phyloP scores from a whole-genome alignment of 2,797 vertebrate genomes.

The Chromis chromis region DNA sequence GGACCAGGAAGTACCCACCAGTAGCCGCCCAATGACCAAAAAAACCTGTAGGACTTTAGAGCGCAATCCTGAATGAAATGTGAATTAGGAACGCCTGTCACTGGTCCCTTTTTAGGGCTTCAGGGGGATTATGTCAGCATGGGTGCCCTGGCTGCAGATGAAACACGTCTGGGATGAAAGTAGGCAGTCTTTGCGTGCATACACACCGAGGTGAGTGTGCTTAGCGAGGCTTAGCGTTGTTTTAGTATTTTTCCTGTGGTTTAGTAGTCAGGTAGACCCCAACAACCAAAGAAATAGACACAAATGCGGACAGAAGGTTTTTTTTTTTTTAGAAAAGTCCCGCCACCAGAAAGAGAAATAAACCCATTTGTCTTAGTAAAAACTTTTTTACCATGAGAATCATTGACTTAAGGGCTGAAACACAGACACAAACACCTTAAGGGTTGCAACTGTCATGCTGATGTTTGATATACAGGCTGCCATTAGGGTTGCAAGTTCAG shows the following conservation, averaged over 20 bases:
- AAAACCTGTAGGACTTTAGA: conserved; percentile 43
- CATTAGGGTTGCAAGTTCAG: conserved; percentile 48
- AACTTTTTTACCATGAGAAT: neutral
- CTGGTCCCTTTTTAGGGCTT: conserved; percentile 67
- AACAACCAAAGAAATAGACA: neutral
- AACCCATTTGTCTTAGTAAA: no score
- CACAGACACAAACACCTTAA: neutral
- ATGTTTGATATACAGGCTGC: conserved; percentile 47
- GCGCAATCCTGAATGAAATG: conserved; percentile 60
- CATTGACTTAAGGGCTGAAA: conserved; percentile 1
- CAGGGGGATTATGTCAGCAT: conserved; percentile 79
- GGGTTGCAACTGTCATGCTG: conserved; percentile 11
- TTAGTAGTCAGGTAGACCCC: conserved; percentile 28
- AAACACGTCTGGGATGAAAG: conserved; percentile 72
- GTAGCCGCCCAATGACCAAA: conserved; percentile 48
- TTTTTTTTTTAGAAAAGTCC: conserved; percentile 6
- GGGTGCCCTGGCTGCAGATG: conserved; percentile 78
- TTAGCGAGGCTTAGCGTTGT: conserved; percentile 10
- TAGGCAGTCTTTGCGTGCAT: conserved; percentile 54
- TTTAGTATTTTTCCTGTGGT: conserved; percentile 42
- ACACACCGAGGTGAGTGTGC: conserved; percentile 28
- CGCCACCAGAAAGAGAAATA: neutral
- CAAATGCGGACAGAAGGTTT: conserved; percentile 5
- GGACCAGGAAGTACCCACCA: conserved; percentile 65
- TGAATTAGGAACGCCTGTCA: conserved; percentile 73